A percentile compares a stretch with the other conserved stretches of the same genome.
phyloP scores from a whole-genome alignment of 2,113 vertebrate genomes.

The Atrichornis clamosus region DNA sequence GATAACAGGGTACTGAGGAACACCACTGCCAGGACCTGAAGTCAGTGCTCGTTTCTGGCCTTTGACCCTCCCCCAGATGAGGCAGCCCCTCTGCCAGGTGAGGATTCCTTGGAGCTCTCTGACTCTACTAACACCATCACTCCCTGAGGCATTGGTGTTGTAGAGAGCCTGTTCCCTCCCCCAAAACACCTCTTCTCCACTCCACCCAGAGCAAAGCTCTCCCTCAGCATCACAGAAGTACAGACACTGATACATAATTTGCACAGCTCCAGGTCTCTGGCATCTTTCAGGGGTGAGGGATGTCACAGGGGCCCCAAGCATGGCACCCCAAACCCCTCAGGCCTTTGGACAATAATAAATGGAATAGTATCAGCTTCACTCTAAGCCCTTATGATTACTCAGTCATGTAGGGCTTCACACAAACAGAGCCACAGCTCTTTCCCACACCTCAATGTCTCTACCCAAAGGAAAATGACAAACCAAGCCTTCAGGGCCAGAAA shows the following conservation, averaged over 20 bases:
- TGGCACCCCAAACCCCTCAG: not conserved
- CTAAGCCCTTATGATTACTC: not conserved
- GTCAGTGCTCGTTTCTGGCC: not conserved
- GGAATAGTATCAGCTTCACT: not conserved
- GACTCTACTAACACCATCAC: not conserved
- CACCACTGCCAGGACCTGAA: not conserved
- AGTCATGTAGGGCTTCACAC: not conserved
- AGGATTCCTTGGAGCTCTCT: not conserved
- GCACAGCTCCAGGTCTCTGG: not conserved
- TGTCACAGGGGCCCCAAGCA: accelerated
- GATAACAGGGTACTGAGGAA: not conserved
- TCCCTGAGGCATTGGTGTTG: accelerated
- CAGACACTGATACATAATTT: not conserved
- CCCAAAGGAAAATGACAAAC: not conserved
- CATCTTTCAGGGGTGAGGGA: not conserved
- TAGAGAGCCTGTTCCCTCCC: not conserved
- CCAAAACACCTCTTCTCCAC: not conserved
- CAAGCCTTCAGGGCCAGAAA: not conserved
- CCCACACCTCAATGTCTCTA: not conserved
- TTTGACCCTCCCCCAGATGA: not conserved
- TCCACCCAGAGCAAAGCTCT: not conserved
- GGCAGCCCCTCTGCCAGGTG: not conserved
- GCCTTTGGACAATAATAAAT: not conserved
- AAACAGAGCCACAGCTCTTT: not conserved
- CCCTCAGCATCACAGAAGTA: accelerated